Evolutionary conservation across 2,113 vertebrate species (phyloP).

Genomic region (Oceanodroma tethys): DNA sequence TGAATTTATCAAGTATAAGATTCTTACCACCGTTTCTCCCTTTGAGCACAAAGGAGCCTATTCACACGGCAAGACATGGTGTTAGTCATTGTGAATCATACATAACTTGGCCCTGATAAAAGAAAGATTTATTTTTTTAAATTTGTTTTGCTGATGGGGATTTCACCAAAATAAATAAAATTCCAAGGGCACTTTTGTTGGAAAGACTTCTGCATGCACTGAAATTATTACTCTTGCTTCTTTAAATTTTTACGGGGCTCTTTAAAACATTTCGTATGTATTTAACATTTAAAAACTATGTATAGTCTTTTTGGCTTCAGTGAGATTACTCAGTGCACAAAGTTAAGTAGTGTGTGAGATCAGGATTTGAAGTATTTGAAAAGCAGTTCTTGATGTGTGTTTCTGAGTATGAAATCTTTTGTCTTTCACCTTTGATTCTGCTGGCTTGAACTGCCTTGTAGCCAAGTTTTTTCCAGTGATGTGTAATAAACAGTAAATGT

Average conservation of each 20-base stretch:
- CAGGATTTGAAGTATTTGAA: not conserved
- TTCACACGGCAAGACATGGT: not conserved
- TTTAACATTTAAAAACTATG: not conserved
- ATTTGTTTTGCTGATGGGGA: not conserved
- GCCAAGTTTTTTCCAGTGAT: not conserved
- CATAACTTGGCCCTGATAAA: constrained; percentile 2
- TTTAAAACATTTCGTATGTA: not conserved
- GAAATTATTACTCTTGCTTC: not conserved
- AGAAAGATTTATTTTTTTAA: not conserved
- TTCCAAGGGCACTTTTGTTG: not conserved
- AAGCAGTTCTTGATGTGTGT: not conserved
- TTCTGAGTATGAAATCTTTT: not conserved
- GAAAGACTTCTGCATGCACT: not conserved
- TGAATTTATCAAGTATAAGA: not conserved
- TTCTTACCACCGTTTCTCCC: not conserved
- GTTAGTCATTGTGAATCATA: constrained; percentile 42
- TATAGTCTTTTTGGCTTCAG: not conserved
- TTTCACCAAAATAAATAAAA: constrained; percentile 6
- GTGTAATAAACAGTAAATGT: not conserved
- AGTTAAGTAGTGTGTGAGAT: not conserved
- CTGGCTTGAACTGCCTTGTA: not conserved
- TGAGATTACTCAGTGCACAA: not conserved
- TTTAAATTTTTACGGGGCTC: not conserved
- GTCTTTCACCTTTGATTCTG: not conserved
- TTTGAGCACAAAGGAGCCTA: constrained; percentile 8